Evolutionary conservation across 2,113 vertebrate genomes (phyloP).

Genomic region (Nanorana parkeri): DNA sequence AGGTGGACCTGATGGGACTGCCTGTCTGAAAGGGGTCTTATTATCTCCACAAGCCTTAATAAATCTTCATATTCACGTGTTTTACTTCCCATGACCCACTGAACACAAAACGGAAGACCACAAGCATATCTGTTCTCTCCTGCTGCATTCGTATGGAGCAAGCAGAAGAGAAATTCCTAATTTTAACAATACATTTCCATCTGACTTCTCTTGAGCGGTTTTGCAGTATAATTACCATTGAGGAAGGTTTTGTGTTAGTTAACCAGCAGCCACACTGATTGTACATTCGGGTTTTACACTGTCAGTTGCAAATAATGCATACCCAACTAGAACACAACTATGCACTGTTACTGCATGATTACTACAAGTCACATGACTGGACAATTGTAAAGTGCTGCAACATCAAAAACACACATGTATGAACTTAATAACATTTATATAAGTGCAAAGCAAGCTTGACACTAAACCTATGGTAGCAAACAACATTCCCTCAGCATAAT

Average conservation of each 20-base stretch:
- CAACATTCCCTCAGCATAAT: slow-evolving; percentile 69
- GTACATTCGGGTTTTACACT: background rate
- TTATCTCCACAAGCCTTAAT: too few relatives aligned
- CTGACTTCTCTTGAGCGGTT: background rate
- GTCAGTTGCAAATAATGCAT: background rate
- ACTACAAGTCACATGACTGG: slow-evolving; percentile 42
- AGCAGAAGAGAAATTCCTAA: background rate
- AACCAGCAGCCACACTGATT: background rate
- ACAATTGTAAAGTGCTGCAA: slow-evolving; percentile 25
- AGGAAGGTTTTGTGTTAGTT: background rate
- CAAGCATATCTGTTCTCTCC: background rate
- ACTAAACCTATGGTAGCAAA: slow-evolving; percentile 65
- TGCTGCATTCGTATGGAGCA: background rate
- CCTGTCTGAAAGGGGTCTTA: too few relatives aligned
- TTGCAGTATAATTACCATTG: background rate
- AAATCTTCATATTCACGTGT: too few relatives aligned
- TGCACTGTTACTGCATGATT: too few relatives aligned
- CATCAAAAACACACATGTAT: slow-evolving; percentile 63
- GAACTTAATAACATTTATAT: slow-evolving; percentile 75
- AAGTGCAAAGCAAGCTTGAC: slow-evolving; percentile 81
- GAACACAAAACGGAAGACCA: background rate
- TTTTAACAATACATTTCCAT: background rate
- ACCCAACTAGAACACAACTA: background rate
- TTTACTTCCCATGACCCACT: too few relatives aligned
- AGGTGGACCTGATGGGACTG: too few relatives aligned